phyloP scores from a whole-genome alignment of 2,888 invertebrate genomes.

The Euproctis similis region DNA sequence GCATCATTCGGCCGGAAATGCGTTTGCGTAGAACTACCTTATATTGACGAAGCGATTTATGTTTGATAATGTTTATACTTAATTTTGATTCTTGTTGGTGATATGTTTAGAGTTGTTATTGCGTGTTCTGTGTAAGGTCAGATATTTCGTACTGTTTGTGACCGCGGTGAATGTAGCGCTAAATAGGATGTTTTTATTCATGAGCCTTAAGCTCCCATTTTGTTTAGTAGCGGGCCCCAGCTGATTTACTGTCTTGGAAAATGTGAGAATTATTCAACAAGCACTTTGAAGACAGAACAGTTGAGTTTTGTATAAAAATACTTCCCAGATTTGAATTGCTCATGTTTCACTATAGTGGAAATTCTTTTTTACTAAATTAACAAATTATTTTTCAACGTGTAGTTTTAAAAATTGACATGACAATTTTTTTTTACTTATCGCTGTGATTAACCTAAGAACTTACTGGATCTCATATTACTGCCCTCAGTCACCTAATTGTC shows the following conservation, averaged over 20 bases:
- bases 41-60: slow-evolving; percentile 52
- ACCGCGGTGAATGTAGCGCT: slow-evolving; percentile 62
- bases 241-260: slow-evolving; percentile 68
- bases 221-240: slow-evolving; percentile 66
- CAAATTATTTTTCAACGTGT: slow-evolving; percentile 2
- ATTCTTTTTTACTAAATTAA: slow-evolving; percentile 4
- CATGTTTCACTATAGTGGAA: slow-evolving; percentile 1
- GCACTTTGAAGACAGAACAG: slow-evolving; percentile 34
- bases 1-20: slow-evolving; percentile 73
- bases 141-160: slow-evolving; percentile 43
- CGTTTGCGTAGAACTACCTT: slow-evolving; percentile 71
- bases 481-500: too few species aligned
- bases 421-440: slow-evolving; percentile 5
- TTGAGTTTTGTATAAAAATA: slow-evolving; percentile 12
- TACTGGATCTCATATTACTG: too few species aligned
- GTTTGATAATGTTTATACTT: slow-evolving; percentile 44
- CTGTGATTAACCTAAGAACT: too few species aligned
- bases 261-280: slow-evolving; percentile 46
- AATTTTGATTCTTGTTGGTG: slow-evolving; percentile 46
- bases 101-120: slow-evolving; percentile 41
- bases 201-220: slow-evolving; percentile 68
- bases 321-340: slow-evolving; percentile 12
- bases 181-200: slow-evolving; percentile 76
- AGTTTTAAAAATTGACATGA: too few species aligned
- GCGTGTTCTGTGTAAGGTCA: slow-evolving; percentile 20